Percentiles rank a stretch among this genome's conserved stretches.
Conservation (phyloP, 2,888 invertebrate species). For the Tetragnatha montana region DNA sequence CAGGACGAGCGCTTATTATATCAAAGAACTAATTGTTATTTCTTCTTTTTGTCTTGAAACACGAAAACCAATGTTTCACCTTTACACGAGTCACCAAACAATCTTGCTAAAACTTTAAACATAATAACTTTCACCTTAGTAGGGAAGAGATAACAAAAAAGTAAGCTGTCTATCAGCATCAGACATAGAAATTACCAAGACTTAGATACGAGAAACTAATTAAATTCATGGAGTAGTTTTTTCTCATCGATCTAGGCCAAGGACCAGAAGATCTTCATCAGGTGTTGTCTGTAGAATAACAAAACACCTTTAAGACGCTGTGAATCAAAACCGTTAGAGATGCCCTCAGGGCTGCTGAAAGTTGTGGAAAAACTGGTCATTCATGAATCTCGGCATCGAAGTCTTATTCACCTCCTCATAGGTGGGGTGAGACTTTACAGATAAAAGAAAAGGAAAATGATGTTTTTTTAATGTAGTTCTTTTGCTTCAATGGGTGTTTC, state of each 20-base stretch:
- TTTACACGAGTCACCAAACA: background rate
- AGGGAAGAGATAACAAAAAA: background rate
- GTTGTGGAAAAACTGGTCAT: too few relatives aligned
- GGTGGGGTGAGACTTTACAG: too few relatives aligned
- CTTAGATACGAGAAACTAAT: background rate
- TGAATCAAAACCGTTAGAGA: background rate
- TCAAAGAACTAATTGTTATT: too few relatives aligned
- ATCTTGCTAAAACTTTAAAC: background rate
- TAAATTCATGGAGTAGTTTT: background rate
- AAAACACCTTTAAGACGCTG: background rate
- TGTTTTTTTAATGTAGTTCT: too few relatives aligned
- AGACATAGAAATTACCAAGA: background rate
- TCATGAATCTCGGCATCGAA: too few relatives aligned
- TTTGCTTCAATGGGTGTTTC: too few relatives aligned
- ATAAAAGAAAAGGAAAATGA: too few relatives aligned
- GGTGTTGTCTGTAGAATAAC: background rate
- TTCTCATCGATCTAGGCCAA: background rate
- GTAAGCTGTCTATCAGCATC: background rate
- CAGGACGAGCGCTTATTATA: too few relatives aligned
- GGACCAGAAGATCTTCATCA: background rate
- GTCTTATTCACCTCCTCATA: too few relatives aligned
- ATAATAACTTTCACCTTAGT: background rate
- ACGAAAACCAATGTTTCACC: background rate
- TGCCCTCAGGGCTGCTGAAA: background rate
- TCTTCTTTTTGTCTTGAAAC: too few relatives aligned